These are phyloP conservation scores for Flexamia atlantica DNA, from an alignment of 2,888 invertebrate genomes.

Conservation along the genomic window DNA sequence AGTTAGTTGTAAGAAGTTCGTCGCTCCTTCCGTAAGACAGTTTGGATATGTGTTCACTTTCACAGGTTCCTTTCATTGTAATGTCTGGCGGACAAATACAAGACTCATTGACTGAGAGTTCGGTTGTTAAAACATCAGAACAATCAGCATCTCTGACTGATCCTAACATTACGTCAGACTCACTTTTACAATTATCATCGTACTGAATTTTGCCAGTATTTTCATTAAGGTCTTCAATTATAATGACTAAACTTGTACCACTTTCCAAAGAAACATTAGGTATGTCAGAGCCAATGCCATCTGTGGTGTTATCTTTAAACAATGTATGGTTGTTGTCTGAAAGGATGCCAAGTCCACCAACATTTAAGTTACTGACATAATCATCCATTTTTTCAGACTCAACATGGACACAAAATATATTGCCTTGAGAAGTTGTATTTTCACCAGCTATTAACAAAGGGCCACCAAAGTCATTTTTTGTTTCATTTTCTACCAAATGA, in stretches of 20 bases:
- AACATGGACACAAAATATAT: slow-evolving; percentile 58
- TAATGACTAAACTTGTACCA: slow-evolving; percentile 59
- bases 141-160: slow-evolving; percentile 39
- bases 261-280: slow-evolving; percentile 56
- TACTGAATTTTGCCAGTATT: slow-evolving; percentile 2
- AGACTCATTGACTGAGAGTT: slow-evolving; percentile 29
- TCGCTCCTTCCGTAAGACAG: not conserved
- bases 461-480: slow-evolving; percentile 41
- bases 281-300: not conserved
- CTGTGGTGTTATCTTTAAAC: slow-evolving; percentile 39
- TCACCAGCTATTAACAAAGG: slow-evolving; percentile 34
- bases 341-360: slow-evolving; percentile 11
- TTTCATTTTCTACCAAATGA: slow-evolving; percentile 11
- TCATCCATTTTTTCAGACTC: slow-evolving; percentile 49
- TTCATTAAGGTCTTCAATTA: slow-evolving; percentile 54
- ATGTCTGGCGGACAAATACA: slow-evolving; percentile 34
- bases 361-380: slow-evolving; percentile 35
- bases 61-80: not conserved
- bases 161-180: slow-evolving; percentile 37
- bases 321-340: slow-evolving; percentile 7
- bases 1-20: slow-evolving; percentile 38
- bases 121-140: slow-evolving; percentile 37
- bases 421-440: slow-evolving; percentile 1
- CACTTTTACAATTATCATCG: slow-evolving; percentile 41
- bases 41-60: slow-evolving; percentile 9